A percentile compares a stretch with the other conserved stretches of the same genome.
Evolutionary conservation across 1,140 invertebrate genomes (phyloP).

Genomic region (Drosophila quadrilineata): DNA sequence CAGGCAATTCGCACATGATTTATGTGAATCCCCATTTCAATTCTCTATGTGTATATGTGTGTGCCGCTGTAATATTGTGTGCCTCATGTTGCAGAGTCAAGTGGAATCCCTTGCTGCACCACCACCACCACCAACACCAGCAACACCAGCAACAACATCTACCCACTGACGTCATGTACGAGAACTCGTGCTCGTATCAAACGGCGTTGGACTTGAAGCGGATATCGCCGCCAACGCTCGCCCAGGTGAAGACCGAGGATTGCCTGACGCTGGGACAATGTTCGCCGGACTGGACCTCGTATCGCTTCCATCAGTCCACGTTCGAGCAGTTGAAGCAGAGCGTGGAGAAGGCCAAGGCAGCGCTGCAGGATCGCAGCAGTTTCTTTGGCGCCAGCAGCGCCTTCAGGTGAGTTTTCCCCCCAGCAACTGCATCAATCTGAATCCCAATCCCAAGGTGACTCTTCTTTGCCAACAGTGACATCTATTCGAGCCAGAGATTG

Average conservation of each 20-base stretch:
- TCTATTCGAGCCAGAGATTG: conserved; percentile 75
- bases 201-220: conserved; percentile 92
- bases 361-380: conserved; percentile 84
- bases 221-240: conserved; percentile 82
- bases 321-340: conserved; percentile 94
- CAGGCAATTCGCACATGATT: too few species aligned
- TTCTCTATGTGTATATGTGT: too few species aligned
- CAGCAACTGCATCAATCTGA: background rate
- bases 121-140: too few species aligned
- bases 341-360: conserved; percentile 93
- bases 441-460: background rate
- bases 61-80: too few species aligned
- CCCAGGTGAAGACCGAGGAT: conserved; percentile 84
- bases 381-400: conserved; percentile 80
- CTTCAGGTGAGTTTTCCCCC: conserved; percentile 64
- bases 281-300: conserved; percentile 87
- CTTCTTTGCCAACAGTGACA: conserved; percentile 62
- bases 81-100: conserved; percentile 71
- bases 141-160: too few species aligned
- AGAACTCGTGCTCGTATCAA: conserved; percentile 94
- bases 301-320: conserved; percentile 89
- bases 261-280: conserved; percentile 82
- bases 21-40: too few species aligned
- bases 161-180: conserved; percentile 86
- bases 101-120: conserved; percentile 71